Base-by-base conservation (phyloP, 2,888 invertebrate species). In the Myopa tessellatipennis region DNA sequence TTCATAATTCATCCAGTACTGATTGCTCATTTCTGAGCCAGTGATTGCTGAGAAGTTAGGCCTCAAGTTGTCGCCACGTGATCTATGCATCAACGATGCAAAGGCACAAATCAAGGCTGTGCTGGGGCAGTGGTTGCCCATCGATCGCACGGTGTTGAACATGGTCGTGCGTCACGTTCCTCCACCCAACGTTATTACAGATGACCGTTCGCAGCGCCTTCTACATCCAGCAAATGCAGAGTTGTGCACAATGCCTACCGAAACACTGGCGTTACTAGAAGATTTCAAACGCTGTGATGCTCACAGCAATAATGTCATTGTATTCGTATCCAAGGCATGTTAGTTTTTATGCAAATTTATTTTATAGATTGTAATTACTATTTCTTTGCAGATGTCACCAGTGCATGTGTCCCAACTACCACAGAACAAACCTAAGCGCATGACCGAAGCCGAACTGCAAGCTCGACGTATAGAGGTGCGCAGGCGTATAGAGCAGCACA, bases 71-170 rank as follows among this genome's bases (percentile, higher is more conserved):
- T 92, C 93, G 0, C 90, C 93, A 0, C 90, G 95, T 80, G 98
- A 98, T 87, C 88, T 96, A 80, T 92, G 94, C 67, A 93, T 95
- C 82, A 94, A 92, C 5, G 98, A 98, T 88, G 90, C 93, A 0
- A 93, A 93, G 87, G 91, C 93, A 1, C 95, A 95, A 85, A 90
- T 98, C 0, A 95, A 95, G 86, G 93, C 95, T 0, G 91, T 98
- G 16, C 93, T 95, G 88, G 93, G 94, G 60, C 95, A 95, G 84
- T 99, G 98, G 98, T 90, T 98, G 70, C 97, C 98, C 6, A 89
- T 99, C 71, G 94, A 98, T 7, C 90, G 90, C 60, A 93, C 94
- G 36, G 93, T 98, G n/a, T 90, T 98, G 16, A 91, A 94, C 81
- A 95, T 95, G 92, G 94, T 97, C 1, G 93, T 94, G 82, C 90